Evolutionary conservation across 2,888 invertebrate genomes (phyloP).

Genomic region (Corbicula japonica): DNA sequence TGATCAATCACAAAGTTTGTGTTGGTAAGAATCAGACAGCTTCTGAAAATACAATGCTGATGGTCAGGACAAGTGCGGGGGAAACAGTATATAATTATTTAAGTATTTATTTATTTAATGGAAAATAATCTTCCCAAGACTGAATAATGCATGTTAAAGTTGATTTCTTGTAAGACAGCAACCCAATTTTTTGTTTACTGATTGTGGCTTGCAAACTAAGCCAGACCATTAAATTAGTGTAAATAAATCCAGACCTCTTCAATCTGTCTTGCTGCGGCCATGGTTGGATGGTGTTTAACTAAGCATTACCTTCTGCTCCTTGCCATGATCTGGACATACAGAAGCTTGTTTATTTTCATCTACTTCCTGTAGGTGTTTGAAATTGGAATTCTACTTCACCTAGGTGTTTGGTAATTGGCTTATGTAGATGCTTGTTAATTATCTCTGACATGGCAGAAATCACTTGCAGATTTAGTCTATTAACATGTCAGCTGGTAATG

Average conservation of each 20-base stretch:
- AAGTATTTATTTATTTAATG: no score
- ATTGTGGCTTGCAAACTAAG: neutral
- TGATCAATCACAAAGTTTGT: no score
- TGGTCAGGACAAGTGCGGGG: no score
- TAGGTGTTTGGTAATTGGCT: constrained; percentile 49
- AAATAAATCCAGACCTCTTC: constrained; percentile 2
- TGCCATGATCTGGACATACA: constrained; percentile 39
- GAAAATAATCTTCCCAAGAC: no score
- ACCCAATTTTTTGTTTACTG: no score
- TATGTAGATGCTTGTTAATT: constrained; percentile 49
- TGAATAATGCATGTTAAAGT: no score
- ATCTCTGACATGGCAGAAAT: constrained; percentile 51
- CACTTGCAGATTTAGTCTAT: constrained; percentile 42
- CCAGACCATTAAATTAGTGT: neutral
- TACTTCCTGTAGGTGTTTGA: constrained; percentile 40
- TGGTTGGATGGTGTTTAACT: constrained; percentile 40
- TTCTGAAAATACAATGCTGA: no score
- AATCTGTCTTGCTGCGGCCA: constrained; percentile 14
- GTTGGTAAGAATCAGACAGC: no score
- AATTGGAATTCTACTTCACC: constrained; percentile 42
- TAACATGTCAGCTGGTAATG: constrained; percentile 41
- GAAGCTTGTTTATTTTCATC: constrained; percentile 41
- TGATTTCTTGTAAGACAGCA: no score
- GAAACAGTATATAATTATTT: no score
- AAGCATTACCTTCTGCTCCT: constrained; percentile 43